Percentiles rank a stretch among this genome's conserved stretches.
These are phyloP conservation scores for Dexiosoma caninum DNA, from an alignment of 2,888 invertebrate species.

Conservation along the genomic window DNA sequence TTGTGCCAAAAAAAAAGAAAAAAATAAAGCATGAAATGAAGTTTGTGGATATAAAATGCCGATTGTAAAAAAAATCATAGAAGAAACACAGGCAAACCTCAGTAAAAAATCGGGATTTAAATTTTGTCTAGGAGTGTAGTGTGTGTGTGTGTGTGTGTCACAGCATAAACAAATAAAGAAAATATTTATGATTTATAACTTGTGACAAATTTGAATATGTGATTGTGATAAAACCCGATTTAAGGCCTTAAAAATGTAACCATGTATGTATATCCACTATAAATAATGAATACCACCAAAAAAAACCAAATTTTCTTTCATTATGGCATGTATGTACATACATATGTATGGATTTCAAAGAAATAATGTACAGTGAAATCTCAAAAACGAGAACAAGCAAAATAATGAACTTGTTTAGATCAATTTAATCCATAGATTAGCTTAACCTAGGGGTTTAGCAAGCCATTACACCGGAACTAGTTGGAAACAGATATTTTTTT, in stretches of 20 bases:
- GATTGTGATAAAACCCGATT: conserved; percentile 33
- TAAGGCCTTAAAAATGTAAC: conserved; percentile 12
- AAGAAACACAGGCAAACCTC: conserved; percentile 13
- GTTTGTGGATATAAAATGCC: conserved; percentile 31
- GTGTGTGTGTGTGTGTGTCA: conserved; percentile 16
- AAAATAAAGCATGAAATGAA: neutral
- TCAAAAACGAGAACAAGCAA: neutral
- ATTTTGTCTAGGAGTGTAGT: conserved; percentile 9
- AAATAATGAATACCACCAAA: conserved; percentile 33
- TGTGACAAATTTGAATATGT: conserved; percentile 12
- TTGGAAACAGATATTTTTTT: no score
- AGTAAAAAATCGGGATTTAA: conserved; percentile 13
- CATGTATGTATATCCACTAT: conserved; percentile 28
- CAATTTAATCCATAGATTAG: no score
- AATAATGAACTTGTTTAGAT: no score
- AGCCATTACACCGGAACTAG: no score
- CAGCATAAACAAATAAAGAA: neutral
- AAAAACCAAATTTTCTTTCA: neutral
- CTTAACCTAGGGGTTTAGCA: no score
- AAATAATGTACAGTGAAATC: neutral
- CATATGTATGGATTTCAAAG: neutral
- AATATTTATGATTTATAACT: conserved; percentile 6
- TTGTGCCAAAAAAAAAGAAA: conserved; percentile 50
- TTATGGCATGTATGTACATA: neutral
- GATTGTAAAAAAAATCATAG: conserved; percentile 16